Evolutionary conservation across 2,888 invertebrate species (phyloP).

Genomic region (Arctia plantaginis): DNA sequence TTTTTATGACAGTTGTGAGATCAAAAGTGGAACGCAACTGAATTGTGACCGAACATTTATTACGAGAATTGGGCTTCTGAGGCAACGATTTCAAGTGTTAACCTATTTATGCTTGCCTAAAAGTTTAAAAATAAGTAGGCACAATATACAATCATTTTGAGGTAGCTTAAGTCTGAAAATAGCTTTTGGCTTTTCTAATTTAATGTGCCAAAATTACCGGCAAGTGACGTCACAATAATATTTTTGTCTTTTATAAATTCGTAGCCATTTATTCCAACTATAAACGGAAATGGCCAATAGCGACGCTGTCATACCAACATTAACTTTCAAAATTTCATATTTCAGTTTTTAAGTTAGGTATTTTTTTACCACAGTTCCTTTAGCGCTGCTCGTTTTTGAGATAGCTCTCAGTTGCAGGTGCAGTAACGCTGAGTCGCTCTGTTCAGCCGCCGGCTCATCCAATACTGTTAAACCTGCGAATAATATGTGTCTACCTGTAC

Average conservation of each 20-base stretch:
- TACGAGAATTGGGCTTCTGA: too few species aligned
- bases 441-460: slow-evolving; percentile 98
- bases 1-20: too few species aligned
- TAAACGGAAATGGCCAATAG: background rate
- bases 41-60: too few species aligned
- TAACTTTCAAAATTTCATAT: background rate
- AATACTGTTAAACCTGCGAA: slow-evolving; percentile 89
- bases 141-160: background rate
- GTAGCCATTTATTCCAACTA: background rate
- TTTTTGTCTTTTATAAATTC: background rate
- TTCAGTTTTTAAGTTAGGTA: too few species aligned
- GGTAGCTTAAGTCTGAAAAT: too few species aligned
- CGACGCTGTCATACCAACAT: background rate
- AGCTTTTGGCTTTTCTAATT: too few species aligned
- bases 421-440: slow-evolving; percentile 97
- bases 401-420: slow-evolving; percentile 95
- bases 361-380: slow-evolving; percentile 78
- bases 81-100: too few species aligned
- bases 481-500: too few species aligned
- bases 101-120: too few species aligned
- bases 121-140: background rate
- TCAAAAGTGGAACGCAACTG: too few species aligned
- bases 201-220: background rate
- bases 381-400: slow-evolving; percentile 81
- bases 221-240: background rate